Evolutionary conservation across 1,140 invertebrate genomes (phyloP).

Genomic region (Hylaeus volcanicus): DNA sequence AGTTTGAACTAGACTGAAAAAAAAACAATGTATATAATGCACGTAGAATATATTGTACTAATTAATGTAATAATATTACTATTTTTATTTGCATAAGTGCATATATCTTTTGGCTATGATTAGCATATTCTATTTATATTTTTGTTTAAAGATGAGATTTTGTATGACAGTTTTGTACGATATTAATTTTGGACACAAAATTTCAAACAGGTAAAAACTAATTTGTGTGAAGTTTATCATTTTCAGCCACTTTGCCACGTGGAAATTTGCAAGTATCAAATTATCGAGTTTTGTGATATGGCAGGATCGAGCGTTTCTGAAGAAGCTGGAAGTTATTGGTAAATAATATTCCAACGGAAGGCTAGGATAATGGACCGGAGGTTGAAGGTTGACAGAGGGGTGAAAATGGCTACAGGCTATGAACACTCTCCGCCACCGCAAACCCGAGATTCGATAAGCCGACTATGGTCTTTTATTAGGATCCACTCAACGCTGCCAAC

Average conservation of each 20-base stretch:
- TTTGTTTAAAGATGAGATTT: no score
- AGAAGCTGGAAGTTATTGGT: constrained; percentile 19
- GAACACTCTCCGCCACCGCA: constrained; percentile 59
- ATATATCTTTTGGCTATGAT: no score
- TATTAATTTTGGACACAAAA: no score
- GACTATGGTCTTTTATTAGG: constrained; percentile 62
- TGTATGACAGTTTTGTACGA: no score
- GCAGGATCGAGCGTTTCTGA: not conserved
- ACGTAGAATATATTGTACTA: no score
- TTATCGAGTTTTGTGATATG: not conserved
- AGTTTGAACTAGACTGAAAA: no score
- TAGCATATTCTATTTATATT: no score
- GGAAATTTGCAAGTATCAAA: not conserved
- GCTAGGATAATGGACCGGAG: constrained; percentile 51
- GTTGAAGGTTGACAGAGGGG: constrained; percentile 62
- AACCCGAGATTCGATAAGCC: constrained; percentile 65
- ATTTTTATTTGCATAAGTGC: no score
- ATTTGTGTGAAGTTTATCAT: not conserved
- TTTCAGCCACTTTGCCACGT: not conserved
- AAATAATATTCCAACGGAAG: constrained; percentile 45
- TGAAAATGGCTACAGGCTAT: constrained; percentile 62
- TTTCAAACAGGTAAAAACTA: no score
- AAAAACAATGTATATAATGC: no score
- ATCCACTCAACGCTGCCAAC: constrained; percentile 56
- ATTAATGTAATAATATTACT: no score